Conservation (phyloP, 2,888 invertebrate genomes). For the Melieria crassipennis region DNA sequence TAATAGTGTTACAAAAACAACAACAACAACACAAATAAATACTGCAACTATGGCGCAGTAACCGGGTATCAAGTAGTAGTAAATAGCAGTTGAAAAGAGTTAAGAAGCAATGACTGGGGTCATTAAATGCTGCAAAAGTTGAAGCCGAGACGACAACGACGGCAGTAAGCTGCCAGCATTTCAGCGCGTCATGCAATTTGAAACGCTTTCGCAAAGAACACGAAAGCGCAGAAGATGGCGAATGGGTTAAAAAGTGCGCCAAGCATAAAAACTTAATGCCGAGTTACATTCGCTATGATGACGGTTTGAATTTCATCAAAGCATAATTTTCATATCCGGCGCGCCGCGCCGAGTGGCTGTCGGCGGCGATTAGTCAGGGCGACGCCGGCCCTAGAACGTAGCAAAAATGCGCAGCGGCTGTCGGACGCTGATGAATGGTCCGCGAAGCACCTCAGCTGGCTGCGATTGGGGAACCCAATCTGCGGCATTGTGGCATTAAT, state of each 20-base stretch:
- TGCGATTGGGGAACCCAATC: too few species aligned
- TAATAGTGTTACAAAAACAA: slow-evolving; percentile 12
- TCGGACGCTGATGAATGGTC: too few species aligned
- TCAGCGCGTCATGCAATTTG: too few species aligned
- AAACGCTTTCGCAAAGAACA: too few species aligned
- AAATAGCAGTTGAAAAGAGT: slow-evolving; percentile 28
- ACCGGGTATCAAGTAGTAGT: slow-evolving; percentile 9
- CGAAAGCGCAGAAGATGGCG: neutral
- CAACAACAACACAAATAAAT: slow-evolving; percentile 14
- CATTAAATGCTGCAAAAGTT: slow-evolving; percentile 19
- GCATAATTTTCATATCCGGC: too few species aligned
- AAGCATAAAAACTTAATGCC: neutral
- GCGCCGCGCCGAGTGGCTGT: too few species aligned
- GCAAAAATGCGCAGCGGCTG: too few species aligned
- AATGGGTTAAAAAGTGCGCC: neutral
- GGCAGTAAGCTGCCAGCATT: neutral
- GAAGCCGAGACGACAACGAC: neutral
- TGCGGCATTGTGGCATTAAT: too few species aligned
- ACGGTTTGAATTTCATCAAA: too few species aligned
- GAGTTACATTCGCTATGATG: neutral
- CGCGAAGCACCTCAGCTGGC: too few species aligned
- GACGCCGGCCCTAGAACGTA: too few species aligned
- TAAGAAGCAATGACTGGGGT: slow-evolving; percentile 29
- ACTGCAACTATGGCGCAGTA: neutral
- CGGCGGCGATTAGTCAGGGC: too few species aligned